Evolutionary conservation across 2,113 vertebrate genomes (phyloP).

Genomic region (Semnornis frantzii): DNA sequence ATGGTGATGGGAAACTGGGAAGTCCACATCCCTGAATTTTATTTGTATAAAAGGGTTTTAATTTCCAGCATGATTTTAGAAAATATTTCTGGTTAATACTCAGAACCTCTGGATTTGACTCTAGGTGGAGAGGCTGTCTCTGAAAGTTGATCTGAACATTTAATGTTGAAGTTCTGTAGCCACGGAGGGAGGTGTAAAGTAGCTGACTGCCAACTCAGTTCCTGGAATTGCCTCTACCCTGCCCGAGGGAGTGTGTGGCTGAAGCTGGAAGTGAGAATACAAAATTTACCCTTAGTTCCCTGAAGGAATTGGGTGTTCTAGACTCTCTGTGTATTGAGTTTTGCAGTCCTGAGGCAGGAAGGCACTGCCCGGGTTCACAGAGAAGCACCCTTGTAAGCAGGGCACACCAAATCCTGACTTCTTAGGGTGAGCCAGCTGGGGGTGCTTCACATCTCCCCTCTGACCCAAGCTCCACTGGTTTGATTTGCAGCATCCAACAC

Average conservation of each 20-base stretch:
- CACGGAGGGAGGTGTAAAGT: accelerated
- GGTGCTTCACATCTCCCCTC: not conserved
- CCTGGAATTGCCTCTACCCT: not conserved
- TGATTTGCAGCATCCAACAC: not conserved
- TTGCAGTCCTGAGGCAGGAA: not conserved
- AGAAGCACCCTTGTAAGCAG: accelerated
- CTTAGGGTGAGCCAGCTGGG: accelerated
- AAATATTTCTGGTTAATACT: not conserved
- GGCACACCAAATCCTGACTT: accelerated
- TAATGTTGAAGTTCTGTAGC: not conserved
- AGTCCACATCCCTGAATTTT: not conserved
- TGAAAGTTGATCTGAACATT: not conserved
- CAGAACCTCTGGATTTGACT: not conserved
- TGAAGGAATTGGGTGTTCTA: not conserved
- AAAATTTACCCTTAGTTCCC: not conserved
- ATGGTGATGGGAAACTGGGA: not conserved
- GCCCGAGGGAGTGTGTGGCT: accelerated
- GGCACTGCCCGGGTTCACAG: not conserved
- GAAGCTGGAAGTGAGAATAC: not conserved
- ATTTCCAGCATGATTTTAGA: not conserved
- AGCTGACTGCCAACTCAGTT: not conserved
- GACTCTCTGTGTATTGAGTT: not conserved
- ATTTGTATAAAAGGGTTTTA: not conserved
- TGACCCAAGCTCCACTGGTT: accelerated
- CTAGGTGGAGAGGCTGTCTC: not conserved